These are phyloP conservation scores for Sebastes iracundus DNA, from an alignment of 2,797 vertebrate species.

Conservation along the genomic window DNA sequence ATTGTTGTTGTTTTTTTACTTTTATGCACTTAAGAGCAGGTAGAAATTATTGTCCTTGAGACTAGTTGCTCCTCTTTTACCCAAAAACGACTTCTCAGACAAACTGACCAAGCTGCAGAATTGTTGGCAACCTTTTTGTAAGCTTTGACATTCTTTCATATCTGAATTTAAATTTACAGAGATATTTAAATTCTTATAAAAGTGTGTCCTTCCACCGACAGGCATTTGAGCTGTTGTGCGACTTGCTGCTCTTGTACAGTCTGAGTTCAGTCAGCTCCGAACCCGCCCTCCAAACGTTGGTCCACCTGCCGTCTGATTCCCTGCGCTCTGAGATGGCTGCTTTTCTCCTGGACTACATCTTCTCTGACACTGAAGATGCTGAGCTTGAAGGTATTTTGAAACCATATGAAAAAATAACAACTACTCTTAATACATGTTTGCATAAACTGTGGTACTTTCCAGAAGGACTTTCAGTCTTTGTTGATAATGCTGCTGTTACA, in stretches of 20 bases:
- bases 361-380: conserved; percentile 72
- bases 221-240: conserved; percentile 90
- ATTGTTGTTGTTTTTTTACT: background rate
- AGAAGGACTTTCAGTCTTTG: background rate
- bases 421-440: background rate
- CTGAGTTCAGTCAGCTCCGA: conserved; percentile 63
- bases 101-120: background rate
- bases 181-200: background rate
- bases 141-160: background rate
- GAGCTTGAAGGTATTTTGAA: conserved; percentile 46
- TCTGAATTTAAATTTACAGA: background rate
- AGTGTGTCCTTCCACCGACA: conserved; percentile 42
- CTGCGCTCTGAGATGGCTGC: conserved; percentile 87
- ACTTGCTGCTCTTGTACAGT: conserved; percentile 88
- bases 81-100: background rate
- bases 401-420: background rate
- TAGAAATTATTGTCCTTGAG: background rate
- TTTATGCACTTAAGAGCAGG: background rate
- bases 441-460: background rate
- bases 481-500: background rate
- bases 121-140: background rate
- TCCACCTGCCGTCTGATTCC: conserved; percentile 76
- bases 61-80: background rate
- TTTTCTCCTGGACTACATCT: conserved; percentile 90
- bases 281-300: conserved; percentile 65